Conservation (phyloP, 2,113 vertebrate genomes). For the Hydropotes inermis region DNA sequence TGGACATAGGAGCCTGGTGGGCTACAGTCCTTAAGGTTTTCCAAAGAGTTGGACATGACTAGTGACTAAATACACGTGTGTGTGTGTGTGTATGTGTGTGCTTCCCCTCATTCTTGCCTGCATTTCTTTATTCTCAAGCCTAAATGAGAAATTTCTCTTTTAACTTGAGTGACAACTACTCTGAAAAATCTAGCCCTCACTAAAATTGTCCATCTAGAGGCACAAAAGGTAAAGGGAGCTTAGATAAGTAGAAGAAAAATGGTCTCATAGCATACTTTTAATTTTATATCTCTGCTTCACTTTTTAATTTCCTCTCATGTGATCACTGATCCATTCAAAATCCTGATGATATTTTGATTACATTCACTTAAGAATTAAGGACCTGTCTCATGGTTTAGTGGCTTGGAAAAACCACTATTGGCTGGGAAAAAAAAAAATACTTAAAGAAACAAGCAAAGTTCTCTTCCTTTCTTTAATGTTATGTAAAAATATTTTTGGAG, state of each 20-base stretch:
- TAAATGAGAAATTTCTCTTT: conserved; percentile 17
- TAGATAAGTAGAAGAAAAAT: neutral
- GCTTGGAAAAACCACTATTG: neutral
- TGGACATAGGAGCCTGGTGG: neutral
- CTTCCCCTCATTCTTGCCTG: neutral
- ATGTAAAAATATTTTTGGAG: neutral
- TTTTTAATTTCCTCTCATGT: conserved; percentile 39
- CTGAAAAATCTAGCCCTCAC: neutral
- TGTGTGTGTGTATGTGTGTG: neutral
- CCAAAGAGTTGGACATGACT: neutral
- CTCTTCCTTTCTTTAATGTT: neutral
- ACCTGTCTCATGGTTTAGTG: neutral
- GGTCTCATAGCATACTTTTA: neutral
- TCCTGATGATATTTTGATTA: conserved; percentile 42
- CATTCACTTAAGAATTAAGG: conserved; percentile 26
- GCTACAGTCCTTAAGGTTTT: neutral
- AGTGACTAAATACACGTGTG: neutral
- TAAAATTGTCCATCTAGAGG: neutral
- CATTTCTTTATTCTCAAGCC: conserved; percentile 4
- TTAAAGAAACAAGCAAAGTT: neutral
- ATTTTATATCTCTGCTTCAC: conserved; percentile 19
- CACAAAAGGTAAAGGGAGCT: conserved; percentile 11
- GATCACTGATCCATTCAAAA: conserved; percentile 45
- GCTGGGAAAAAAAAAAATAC: neutral
- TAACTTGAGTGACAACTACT: conserved; percentile 23